A percentile compares a stretch with the other conserved stretches of the same genome.
Evolutionary conservation across 1,140 invertebrate species (phyloP).

Genomic region (Spodoptera frugiperda): DNA sequence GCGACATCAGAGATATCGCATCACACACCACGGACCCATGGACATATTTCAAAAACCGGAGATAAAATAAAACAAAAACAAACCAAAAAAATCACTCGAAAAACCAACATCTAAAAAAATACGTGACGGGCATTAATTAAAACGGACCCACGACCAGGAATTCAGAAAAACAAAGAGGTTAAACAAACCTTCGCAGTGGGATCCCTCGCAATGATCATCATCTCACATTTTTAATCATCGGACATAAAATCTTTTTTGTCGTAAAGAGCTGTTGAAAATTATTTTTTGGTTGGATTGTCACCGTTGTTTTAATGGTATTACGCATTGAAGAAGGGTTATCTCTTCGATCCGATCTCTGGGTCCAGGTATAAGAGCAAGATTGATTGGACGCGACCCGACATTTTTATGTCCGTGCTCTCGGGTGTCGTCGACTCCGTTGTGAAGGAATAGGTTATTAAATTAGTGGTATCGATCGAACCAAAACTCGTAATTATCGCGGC

Average conservation of each 20-base stretch:
- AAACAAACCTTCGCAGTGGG: constrained; percentile 85
- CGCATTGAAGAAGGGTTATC: constrained; percentile 85
- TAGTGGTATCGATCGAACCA: constrained; percentile 75
- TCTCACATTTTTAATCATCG: constrained; percentile 85
- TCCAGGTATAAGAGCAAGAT: constrained; percentile 79
- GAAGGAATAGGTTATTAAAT: constrained; percentile 80
- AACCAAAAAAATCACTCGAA: constrained; percentile 60
- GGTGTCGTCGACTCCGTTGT: constrained; percentile 77
- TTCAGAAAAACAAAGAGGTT: constrained; percentile 85
- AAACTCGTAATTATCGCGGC: constrained; percentile 70
- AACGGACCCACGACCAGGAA: constrained; percentile 83
- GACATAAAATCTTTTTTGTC: constrained; percentile 64
- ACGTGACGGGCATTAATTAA: constrained; percentile 86
- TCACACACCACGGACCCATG: constrained; percentile 77
- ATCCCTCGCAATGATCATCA: constrained; percentile 83
- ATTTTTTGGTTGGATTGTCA: constrained; percentile 85
- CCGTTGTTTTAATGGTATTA: constrained; percentile 86
- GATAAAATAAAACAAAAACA: constrained; percentile 59
- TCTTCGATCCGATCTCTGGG: constrained; percentile 76
- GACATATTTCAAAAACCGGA: constrained; percentile 83
- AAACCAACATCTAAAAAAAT: constrained; percentile 82
- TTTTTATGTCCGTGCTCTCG: constrained; percentile 78
- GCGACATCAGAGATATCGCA: constrained; percentile 80
- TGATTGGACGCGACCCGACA: constrained; percentile 80
- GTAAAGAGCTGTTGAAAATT: constrained; percentile 79